Conservation (phyloP, 2,888 invertebrate genomes). For the Lochmaea capreae region DNA sequence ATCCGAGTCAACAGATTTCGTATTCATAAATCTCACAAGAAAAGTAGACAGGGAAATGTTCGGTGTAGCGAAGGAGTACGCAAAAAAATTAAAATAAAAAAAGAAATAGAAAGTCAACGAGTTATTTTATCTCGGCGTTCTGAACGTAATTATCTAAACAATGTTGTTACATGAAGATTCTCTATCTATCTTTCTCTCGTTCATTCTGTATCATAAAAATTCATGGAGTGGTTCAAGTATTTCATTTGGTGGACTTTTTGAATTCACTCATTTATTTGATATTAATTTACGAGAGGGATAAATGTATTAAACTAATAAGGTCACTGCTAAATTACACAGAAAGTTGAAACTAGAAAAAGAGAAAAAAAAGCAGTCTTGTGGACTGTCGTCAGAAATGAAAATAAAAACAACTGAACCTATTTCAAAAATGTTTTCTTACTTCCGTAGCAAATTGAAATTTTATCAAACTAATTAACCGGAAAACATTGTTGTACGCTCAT, state of each 20-base stretch:
- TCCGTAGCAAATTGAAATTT: no score
- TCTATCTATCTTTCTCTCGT: not conserved
- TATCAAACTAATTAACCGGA: no score
- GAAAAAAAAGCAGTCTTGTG: no score
- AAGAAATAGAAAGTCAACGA: slow-evolving; percentile 24
- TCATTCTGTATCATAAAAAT: slow-evolving; percentile 10
- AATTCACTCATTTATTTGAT: not conserved
- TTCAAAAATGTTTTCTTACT: no score
- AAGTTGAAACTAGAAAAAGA: no score
- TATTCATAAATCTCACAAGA: slow-evolving; percentile 50
- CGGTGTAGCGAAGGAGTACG: slow-evolving; percentile 11
- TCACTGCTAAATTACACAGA: no score
- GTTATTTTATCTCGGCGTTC: slow-evolving; percentile 17
- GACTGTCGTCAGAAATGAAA: no score
- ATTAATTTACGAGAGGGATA: not conserved
- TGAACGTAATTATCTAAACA: slow-evolving; percentile 24
- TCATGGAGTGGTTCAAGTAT: not conserved
- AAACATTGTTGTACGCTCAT: no score
- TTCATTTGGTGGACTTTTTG: not conserved
- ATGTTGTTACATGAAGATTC: not conserved
- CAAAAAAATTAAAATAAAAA: slow-evolving; percentile 21
- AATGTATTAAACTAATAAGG: no score
- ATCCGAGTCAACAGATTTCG: slow-evolving; percentile 47
- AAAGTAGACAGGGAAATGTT: slow-evolving; percentile 30
- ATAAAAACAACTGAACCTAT: no score